These are phyloP conservation scores for Tupaia tana DNA, from an alignment of 2,113 vertebrate genomes.

Conservation along the genomic window DNA sequence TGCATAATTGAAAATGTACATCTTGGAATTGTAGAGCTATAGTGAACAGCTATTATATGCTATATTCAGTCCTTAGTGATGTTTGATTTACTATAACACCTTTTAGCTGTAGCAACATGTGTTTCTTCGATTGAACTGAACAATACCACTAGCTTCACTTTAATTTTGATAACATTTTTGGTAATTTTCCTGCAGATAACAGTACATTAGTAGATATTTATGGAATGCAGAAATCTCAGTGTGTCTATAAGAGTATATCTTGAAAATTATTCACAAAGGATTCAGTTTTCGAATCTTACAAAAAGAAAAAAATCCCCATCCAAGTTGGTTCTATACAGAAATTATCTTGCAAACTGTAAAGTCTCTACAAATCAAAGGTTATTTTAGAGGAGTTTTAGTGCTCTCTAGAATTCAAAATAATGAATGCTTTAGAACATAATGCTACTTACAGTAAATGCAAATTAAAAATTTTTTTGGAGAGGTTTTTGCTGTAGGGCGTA, in stretches of 20 bases:
- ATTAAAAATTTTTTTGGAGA: too few relatives aligned
- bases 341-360: background rate
- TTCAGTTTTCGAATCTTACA: background rate
- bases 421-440: background rate
- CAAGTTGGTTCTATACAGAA: background rate
- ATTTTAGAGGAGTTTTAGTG: background rate
- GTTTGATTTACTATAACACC: background rate
- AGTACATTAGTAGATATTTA: background rate
- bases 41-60: background rate
- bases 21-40: background rate
- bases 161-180: background rate
- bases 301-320: background rate
- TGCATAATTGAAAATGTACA: background rate
- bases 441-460: background rate
- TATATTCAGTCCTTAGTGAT: background rate
- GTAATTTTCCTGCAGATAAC: background rate
- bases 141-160: background rate
- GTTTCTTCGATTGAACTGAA: background rate
- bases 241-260: background rate
- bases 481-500: too few relatives aligned
- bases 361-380: background rate
- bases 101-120: background rate
- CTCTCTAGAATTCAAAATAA: conserved; percentile 15
- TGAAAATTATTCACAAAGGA: background rate
- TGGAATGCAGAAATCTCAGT: background rate